Percentiles rank a stretch among this genome's conserved stretches.
Conservation (phyloP, 2,113 vertebrate species). For the Daboia siamensis region DNA sequence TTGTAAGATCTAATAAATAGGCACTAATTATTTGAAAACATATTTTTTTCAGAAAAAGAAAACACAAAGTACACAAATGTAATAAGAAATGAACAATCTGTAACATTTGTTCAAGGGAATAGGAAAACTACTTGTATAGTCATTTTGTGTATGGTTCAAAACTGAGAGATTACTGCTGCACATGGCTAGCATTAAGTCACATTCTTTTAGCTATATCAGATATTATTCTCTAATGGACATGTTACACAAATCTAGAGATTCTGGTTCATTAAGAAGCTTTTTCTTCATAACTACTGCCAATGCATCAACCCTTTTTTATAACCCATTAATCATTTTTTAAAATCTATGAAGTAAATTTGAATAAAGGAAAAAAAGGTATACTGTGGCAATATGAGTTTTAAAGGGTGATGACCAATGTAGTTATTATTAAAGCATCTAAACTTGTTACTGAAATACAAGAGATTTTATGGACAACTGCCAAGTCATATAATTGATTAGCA, state of each 20-base stretch:
- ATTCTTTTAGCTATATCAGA: not conserved
- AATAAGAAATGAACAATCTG: not conserved
- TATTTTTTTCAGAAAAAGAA: not conserved
- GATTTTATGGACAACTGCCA: not conserved
- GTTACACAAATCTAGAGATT: not conserved
- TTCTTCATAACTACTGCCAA: not conserved
- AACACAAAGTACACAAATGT: not conserved
- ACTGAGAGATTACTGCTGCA: not conserved
- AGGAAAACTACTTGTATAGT: not conserved
- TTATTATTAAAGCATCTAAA: not conserved
- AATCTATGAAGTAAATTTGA: not conserved
- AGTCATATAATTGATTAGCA: slow-evolving; percentile 23
- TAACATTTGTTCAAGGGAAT: not conserved
- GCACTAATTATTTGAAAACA: not conserved
- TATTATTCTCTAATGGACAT: not conserved
- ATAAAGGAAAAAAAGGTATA: not conserved
- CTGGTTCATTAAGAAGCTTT: not conserved
- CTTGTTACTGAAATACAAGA: slow-evolving; percentile 23
- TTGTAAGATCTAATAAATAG: not conserved
- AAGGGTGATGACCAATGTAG: not conserved
- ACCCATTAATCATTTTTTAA: not conserved
- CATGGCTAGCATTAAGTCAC: not conserved
- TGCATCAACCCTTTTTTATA: not conserved
- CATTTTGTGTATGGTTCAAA: not conserved
- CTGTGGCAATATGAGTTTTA: slow-evolving; percentile 21